A percentile compares a stretch with the other conserved stretches of the same genome.
Conservation (phyloP, 2,113 vertebrate genomes). For the Tympanuchus pallidicinctus region DNA sequence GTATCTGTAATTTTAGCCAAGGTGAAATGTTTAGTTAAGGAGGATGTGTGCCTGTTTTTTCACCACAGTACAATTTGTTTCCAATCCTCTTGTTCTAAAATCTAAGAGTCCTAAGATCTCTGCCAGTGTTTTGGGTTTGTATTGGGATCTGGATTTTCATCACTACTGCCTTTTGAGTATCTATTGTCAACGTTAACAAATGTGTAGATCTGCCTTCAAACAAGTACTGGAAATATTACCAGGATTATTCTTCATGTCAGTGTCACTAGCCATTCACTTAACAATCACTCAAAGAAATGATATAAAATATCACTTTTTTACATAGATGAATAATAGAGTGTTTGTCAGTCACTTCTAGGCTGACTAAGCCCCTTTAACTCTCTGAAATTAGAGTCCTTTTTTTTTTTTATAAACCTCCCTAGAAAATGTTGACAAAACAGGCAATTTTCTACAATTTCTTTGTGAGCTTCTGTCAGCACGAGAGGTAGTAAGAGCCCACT, state of each 20-base stretch:
- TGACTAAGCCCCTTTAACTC: slow-evolving; percentile 82
- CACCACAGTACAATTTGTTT: neutral
- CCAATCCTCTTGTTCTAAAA: neutral
- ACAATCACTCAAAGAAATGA: slow-evolving; percentile 93
- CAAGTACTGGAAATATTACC: slow-evolving; percentile 65
- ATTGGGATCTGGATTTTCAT: neutral
- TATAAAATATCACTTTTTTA: slow-evolving; percentile 91
- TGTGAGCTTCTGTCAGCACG: slow-evolving; percentile 84
- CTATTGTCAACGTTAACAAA: slow-evolving; percentile 16
- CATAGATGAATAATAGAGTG: slow-evolving; percentile 88
- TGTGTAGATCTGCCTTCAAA: slow-evolving; percentile 11
- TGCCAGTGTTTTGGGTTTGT: neutral
- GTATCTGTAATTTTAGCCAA: neutral
- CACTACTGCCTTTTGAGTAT: neutral
- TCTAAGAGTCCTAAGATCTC: neutral
- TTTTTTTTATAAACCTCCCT: slow-evolving; percentile 86
- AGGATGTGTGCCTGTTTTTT: neutral
- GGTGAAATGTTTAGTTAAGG: neutral
- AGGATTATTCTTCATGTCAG: slow-evolving; percentile 68
- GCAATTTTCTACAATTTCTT: slow-evolving; percentile 94
- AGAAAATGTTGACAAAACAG: slow-evolving; percentile 97
- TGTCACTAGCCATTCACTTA: slow-evolving; percentile 85
- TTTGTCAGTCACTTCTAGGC: slow-evolving; percentile 89
- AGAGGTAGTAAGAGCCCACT: slow-evolving; percentile 84
- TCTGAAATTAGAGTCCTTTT: slow-evolving; percentile 78